phyloP scores from a whole-genome alignment of 92 coral and sea anemone genomes.

The Meandrina meandrites region DNA sequence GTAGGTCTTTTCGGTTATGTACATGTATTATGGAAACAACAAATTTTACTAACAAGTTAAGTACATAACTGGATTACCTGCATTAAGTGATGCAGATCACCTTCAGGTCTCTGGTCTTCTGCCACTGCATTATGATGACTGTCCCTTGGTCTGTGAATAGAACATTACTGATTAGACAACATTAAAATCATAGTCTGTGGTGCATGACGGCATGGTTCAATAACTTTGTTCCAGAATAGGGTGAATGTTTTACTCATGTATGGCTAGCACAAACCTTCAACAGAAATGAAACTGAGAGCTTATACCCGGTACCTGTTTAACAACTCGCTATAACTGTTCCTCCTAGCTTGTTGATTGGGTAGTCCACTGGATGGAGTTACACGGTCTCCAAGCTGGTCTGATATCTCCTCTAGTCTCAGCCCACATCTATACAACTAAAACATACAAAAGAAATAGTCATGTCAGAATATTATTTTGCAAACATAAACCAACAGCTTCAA shows the following conservation, averaged over 20 bases:
- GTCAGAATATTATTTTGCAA: too few species aligned
- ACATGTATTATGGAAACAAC: too few species aligned
- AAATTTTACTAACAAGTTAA: too few species aligned
- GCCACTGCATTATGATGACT: background rate
- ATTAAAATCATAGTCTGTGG: too few species aligned
- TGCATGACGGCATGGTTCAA: too few species aligned
- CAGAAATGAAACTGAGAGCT: background rate
- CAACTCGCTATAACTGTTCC: constrained; percentile 40
- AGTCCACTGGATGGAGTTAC: constrained; percentile 8
- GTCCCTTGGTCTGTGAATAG: constrained; percentile 30
- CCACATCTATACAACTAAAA: constrained; percentile 85
- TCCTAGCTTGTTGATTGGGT: constrained; percentile 27
- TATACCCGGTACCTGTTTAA: constrained; percentile 44
- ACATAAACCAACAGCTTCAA: too few species aligned
- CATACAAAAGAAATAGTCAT: background rate
- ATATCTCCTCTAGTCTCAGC: constrained; percentile 86
- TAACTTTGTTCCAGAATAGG: too few species aligned
- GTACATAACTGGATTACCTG: constrained; percentile 16
- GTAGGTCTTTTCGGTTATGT: too few species aligned
- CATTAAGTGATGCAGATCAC: constrained; percentile 40
- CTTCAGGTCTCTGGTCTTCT: constrained; percentile 7
- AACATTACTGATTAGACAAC: background rate
- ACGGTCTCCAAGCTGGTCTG: constrained; percentile 66
- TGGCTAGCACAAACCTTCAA: background rate
- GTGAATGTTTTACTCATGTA: background rate